Evolutionary conservation across 2,113 vertebrate species (phyloP).

Genomic region (Mugil cephalus): DNA sequence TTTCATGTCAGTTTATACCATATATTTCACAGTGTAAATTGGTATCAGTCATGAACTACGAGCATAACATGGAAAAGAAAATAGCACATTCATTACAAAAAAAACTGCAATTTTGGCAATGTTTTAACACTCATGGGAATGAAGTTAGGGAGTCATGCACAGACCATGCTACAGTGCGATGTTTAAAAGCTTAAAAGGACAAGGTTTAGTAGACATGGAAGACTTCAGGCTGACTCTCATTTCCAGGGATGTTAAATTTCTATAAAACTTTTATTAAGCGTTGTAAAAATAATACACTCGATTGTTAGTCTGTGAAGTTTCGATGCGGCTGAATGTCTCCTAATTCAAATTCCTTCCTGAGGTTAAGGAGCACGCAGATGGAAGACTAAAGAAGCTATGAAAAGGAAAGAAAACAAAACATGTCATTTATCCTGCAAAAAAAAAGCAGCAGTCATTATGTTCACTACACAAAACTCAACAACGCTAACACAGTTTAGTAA

Average conservation of each 20-base stretch:
- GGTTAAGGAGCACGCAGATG: conserved; percentile 88
- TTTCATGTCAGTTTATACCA: conserved; percentile 37
- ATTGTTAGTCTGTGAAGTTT: conserved; percentile 68
- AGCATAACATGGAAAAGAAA: conserved; percentile 50
- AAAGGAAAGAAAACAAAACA: conserved; percentile 79
- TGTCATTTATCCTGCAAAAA: conserved; percentile 64
- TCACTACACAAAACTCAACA: not conserved
- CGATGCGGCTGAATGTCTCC: conserved; percentile 84
- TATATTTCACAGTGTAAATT: conserved; percentile 74
- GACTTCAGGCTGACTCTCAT: conserved; percentile 46
- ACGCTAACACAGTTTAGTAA: not conserved
- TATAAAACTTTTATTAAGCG: conserved; percentile 61
- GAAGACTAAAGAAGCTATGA: conserved; percentile 92
- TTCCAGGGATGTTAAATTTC: conserved; percentile 38
- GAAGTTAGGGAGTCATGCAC: conserved; percentile 68
- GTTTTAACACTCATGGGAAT: conserved; percentile 34
- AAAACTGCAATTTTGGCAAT: conserved; percentile 53
- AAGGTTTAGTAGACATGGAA: conserved; percentile 59
- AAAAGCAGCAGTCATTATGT: conserved; percentile 19
- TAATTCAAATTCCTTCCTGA: conserved; percentile 90
- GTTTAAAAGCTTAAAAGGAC: conserved; percentile 43
- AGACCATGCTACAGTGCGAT: conserved; percentile 67
- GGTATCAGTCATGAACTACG: conserved; percentile 62
- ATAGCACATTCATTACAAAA: conserved; percentile 51
- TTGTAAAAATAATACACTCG: conserved; percentile 70